Conservation (phyloP, 2,113 vertebrate species). For the Deroptyus accipitrinus region DNA sequence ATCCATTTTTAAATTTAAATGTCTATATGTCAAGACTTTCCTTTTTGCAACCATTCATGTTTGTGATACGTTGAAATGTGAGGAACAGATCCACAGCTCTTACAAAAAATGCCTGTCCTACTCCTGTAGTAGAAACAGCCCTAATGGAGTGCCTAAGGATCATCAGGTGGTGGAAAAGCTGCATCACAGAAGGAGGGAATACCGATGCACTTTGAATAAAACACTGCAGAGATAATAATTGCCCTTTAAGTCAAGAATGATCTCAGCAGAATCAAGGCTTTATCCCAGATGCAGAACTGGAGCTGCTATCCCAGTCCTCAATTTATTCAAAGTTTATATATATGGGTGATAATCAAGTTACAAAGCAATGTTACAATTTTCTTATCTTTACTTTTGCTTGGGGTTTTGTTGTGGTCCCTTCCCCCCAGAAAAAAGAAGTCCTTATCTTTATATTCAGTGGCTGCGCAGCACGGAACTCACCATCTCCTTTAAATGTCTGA, state of each 20-base stretch:
- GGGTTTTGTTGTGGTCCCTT: neutral
- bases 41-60: neutral
- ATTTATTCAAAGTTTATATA: neutral
- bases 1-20: neutral
- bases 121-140: neutral
- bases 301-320: neutral
- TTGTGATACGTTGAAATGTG: neutral
- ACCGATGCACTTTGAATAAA: neutral
- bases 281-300: neutral
- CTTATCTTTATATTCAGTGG: neutral
- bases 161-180: neutral
- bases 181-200: neutral
- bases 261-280: neutral
- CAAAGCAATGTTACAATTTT: neutral
- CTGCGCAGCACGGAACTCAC: neutral
- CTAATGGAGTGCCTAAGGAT: neutral
- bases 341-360: neutral
- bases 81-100: neutral
- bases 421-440: neutral
- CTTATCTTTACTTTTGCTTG: neutral
- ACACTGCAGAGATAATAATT: neutral
- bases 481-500: neutral
- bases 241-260: neutral
- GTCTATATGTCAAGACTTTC: neutral
- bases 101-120: neutral